Evolutionary conservation across 1,140 invertebrate species (phyloP), one percentile per base, ranked within the genome.

Genomic region (Drosophila ananassae): DNA sequence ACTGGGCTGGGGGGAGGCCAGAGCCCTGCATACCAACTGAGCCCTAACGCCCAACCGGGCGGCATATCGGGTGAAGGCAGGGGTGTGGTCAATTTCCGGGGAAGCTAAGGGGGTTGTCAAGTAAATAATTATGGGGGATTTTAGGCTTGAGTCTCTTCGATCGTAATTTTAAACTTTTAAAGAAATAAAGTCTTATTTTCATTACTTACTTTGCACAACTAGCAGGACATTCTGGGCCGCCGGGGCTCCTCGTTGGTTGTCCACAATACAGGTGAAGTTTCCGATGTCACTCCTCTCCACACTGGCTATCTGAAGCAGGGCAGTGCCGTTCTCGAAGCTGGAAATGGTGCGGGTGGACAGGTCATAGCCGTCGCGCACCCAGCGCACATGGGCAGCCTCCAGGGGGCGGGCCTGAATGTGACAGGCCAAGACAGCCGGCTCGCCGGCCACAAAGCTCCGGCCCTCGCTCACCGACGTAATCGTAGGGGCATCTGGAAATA

Each of bases 231-330:
- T 92, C 54, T 93, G 90, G 3, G 91, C 92, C 0, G 94, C 94
- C 41, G 95, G 93, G 44, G 95, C 93, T 25, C 97, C 97, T 50
- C 99, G 96, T 50, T 96, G 96, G 91, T 99, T 99, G 92, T 98
- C 95, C 17, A 97, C 97, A 22, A 95, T 94, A 92, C 98, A 99
- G 50, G 94, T 94, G 92, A 98, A 99, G 54, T 95, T 94, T 0
- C 98, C 98, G 2, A 97, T 96, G 91, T 99, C 98, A 37, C 95
- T 95, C 73, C 96, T 94, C 41, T 94, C 95, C 0, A 97, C 95
- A 74, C 95, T 93, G 24, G 94, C 94, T 52, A 99, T 95, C 24
- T 95, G 94, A 5, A 99, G 93, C 73, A 95, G 96, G 28, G 96
- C 96, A 7, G 95, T 97, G 41, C 94, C 94, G 79, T 95, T 96